Conservation (phyloP, 1,140 invertebrate species). For the Dinothrombium tinctorium region DNA sequence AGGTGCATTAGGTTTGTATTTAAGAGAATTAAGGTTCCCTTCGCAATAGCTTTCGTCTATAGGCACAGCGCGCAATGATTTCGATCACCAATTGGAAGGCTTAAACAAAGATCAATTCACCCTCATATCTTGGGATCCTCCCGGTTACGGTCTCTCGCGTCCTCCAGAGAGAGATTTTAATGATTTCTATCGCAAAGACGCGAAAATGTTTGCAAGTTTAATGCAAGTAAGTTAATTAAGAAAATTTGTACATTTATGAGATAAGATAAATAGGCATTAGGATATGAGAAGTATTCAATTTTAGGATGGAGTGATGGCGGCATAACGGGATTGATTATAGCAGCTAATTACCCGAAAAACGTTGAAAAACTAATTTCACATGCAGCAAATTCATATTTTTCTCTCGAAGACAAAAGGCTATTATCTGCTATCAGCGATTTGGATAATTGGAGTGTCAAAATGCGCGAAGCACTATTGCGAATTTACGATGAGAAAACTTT, state of each 20-base stretch:
- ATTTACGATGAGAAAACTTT: too few relatives aligned
- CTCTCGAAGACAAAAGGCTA: too few relatives aligned
- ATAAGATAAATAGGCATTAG: conserved; percentile 32
- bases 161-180: conserved; percentile 46
- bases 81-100: too few relatives aligned
- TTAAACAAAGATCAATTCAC: conserved; percentile 22
- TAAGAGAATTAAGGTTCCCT: too few relatives aligned
- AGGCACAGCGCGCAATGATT: too few relatives aligned
- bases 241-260: conserved; percentile 20
- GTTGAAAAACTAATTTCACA: conserved; percentile 48
- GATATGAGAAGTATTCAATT: conserved; percentile 42
- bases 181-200: conserved; percentile 42
- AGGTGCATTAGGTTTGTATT: conserved; percentile 36
- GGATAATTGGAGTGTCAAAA: too few relatives aligned
- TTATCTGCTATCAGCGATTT: too few relatives aligned
- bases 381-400: too few relatives aligned
- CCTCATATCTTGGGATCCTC: conserved; percentile 61
- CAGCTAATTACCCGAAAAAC: conserved; percentile 35
- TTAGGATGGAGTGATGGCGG: conserved; percentile 76
- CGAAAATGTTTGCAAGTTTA: conserved; percentile 35
- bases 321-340: conserved; percentile 45
- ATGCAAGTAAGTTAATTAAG: conserved; percentile 36
- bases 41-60: too few relatives aligned
- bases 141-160: conserved; percentile 58
- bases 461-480: too few relatives aligned